Conservation (phyloP, 2,797 vertebrate genomes). For the Pitangus sulphuratus region DNA sequence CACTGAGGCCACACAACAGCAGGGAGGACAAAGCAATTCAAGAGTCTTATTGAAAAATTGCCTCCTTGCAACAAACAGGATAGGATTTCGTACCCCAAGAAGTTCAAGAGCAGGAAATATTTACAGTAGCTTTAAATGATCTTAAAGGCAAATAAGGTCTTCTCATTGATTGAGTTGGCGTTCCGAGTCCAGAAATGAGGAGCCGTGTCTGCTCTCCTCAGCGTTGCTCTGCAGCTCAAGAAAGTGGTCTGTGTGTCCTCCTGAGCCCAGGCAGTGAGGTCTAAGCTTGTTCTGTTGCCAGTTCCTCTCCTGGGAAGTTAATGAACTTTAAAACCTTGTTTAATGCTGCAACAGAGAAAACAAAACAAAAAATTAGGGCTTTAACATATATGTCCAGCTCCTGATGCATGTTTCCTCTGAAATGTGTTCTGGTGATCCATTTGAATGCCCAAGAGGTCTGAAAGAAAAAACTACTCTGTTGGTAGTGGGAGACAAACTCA, state of each 20-base stretch:
- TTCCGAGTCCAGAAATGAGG: not conserved
- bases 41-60: not conserved
- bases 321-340: not conserved
- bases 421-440: not conserved
- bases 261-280: not conserved
- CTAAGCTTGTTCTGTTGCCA: not conserved
- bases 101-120: not conserved
- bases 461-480: not conserved
- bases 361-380: not conserved
- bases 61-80: not conserved
- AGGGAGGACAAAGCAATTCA: not conserved
- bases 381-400: not conserved
- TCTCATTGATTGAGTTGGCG: not conserved
- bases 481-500: not conserved
- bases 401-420: not conserved
- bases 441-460: not conserved
- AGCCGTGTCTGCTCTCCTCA: not conserved
- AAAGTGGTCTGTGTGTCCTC: not conserved
- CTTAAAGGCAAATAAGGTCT: not conserved
- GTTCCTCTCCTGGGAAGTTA: not conserved
- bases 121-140: not conserved
- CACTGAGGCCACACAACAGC: not conserved
- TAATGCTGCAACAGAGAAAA: not conserved
- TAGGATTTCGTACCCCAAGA: not conserved
- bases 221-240: not conserved